Evolutionary conservation across 2,113 vertebrate species (phyloP).

Genomic region (Aphelocoma coerulescens): DNA sequence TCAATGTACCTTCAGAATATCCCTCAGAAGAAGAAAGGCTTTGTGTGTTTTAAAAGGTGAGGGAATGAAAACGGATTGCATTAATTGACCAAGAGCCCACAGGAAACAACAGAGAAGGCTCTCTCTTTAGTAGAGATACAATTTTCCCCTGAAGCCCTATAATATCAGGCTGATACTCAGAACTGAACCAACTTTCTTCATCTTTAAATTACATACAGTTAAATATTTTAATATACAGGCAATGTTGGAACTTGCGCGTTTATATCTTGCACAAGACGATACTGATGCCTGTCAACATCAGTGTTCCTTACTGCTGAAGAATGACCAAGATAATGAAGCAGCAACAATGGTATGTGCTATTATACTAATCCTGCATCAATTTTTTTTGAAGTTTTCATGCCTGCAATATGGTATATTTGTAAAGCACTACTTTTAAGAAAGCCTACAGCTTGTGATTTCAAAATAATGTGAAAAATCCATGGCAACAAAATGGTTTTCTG

Average conservation of each 20-base stretch:
- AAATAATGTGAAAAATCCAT: background rate
- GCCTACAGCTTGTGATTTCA: background rate
- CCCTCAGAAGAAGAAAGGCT: background rate
- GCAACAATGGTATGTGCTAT: slow-evolving; percentile 78
- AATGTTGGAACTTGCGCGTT: slow-evolving; percentile 89
- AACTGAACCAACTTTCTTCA: background rate
- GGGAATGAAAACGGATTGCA: background rate
- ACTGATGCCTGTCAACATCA: slow-evolving; percentile 87
- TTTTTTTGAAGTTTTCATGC: background rate
- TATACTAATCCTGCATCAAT: background rate
- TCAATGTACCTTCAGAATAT: background rate
- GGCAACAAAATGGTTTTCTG: background rate
- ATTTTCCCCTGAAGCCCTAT: background rate
- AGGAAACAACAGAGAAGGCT: background rate
- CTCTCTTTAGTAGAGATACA: background rate
- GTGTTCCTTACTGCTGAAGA: slow-evolving; percentile 87
- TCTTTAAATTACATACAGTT: background rate
- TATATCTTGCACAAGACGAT: slow-evolving; percentile 89
- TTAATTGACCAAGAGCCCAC: background rate
- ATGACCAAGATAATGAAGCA: slow-evolving; percentile 87
- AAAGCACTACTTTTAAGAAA: background rate
- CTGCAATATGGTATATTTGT: background rate
- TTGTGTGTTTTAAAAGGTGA: background rate
- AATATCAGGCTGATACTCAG: background rate
- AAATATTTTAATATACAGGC: slow-evolving; percentile 72